phyloP scores from a whole-genome alignment of 2,888 invertebrate genomes.

The Tenthredo notha region DNA sequence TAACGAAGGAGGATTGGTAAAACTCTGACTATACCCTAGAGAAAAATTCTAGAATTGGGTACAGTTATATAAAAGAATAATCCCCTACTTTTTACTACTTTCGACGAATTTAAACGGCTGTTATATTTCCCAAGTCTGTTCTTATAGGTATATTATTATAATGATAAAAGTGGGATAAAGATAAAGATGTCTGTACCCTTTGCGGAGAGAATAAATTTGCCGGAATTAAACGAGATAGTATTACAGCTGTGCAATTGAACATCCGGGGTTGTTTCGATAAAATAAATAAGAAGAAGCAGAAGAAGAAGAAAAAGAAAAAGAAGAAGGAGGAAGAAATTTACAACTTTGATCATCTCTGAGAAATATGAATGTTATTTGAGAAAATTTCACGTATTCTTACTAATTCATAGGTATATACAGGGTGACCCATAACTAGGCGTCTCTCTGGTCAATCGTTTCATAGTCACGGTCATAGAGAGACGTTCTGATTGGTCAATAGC shows the following conservation, averaged over 20 bases:
- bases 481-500: no score
- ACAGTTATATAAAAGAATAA: not conserved
- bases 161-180: not conserved
- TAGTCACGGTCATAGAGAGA: no score
- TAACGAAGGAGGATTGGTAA: not conserved
- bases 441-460: no score
- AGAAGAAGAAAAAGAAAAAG: not conserved
- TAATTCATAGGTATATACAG: not conserved
- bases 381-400: not conserved
- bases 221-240: not conserved
- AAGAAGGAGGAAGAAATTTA: not conserved
- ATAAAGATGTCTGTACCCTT: not conserved
- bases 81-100: not conserved
- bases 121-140: conserved; percentile 19
- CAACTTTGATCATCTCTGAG: not conserved
- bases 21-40: not conserved
- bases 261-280: not conserved
- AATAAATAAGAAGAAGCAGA: not conserved
- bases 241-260: not conserved
- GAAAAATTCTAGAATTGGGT: not conserved
- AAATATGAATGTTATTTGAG: not conserved
- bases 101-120: not conserved
- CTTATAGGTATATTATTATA: not conserved
- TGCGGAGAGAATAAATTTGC: not conserved
- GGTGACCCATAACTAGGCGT: no score